A percentile compares a stretch with the other conserved stretches of the same genome.
phyloP scores from a whole-genome alignment of 1,140 invertebrate genomes.

The Ditylenchus dipsaci region DNA sequence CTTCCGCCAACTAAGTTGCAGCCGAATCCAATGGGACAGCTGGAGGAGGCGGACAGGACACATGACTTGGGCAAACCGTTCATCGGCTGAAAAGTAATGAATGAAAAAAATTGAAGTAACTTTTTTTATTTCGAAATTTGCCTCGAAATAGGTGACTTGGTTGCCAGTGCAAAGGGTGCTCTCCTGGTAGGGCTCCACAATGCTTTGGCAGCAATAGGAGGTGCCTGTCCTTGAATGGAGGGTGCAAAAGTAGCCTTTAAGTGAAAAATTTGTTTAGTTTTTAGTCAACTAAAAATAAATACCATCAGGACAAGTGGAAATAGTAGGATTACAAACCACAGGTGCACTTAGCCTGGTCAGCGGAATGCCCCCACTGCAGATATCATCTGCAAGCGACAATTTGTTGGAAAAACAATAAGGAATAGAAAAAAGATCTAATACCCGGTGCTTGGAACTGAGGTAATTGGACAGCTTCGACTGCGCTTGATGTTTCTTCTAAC shows the following conservation, averaged over 20 bases:
- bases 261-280: conserved; percentile 7
- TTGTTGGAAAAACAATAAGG: background rate
- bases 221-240: conserved; percentile 54
- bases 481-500: conserved; percentile 5
- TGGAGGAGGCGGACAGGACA: conserved; percentile 34
- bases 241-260: conserved; percentile 54
- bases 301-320: conserved; percentile 56
- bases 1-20: conserved; percentile 55
- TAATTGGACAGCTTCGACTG: conserved; percentile 34
- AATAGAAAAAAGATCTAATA: conserved; percentile 1
- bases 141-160: conserved; percentile 51
- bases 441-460: conserved; percentile 55
- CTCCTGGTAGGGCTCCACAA: conserved; percentile 20
- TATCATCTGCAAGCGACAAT: conserved; percentile 40
- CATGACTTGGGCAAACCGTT: conserved; percentile 51
- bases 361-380: conserved; percentile 55
- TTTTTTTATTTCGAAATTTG: conserved; percentile 5
- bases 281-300: conserved; percentile 6
- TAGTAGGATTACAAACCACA: conserved; percentile 53
- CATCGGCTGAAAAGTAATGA: conserved; percentile 23
- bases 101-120: background rate
- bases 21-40: conserved; percentile 53
- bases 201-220: conserved; percentile 54
- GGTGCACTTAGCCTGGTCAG: conserved; percentile 54
- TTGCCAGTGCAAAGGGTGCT: conserved; percentile 38